Base-by-base conservation (phyloP, 2,888 invertebrate species). In the Meliscaeva auricollis region DNA sequence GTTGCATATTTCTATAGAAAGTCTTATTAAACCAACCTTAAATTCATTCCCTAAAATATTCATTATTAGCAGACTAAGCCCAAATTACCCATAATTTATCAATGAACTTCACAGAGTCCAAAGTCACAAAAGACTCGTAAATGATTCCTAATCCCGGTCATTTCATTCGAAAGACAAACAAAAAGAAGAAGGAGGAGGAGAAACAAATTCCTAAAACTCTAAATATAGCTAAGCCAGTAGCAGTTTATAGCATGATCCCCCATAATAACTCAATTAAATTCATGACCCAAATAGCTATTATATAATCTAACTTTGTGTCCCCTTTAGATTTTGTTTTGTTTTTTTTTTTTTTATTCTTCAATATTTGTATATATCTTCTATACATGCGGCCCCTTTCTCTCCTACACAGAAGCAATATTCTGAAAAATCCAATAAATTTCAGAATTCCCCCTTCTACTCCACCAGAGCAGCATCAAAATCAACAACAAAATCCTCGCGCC, bases 371-470 rank as follows among this genome's bases (percentile, higher is more conserved):
- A 35, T 58, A 4, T 58, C 20, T 32, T 35, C 58, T 13, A 17
- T 58, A 48, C 38, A 26, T 22, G 41, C 38, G 13, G 8, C 69
- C 50, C 32, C 22, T 11, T 32, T 20, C 41, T n/a, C 9, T 38
- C 11, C 38, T 13, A 9, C 11, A 54, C 38, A 35, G 38, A 15
- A 58, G 60, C 60, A 62, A 41, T 46, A 64, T 69, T 70, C 58
- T 69, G 26, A 60, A 70, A 72, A 78, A 70, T 76, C 22, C 58
- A 76, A 81, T 81, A 76, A 72, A 76, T 81, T 81, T 70, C 30
- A 46, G 20, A 15, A 20, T 15, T n/a, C 8, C 20, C 20, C 48
- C 1, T 9, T 52, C 26, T 11, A 11, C n/a, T 7, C 2, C n/a
- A 22, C 20, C n/a, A n/a, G n/a, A n/a, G n/a, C n/a, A n/a, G n/a